Evolutionary conservation across 35 echinoderm and acorn worm genomes (phyloP).

Genomic region (Diadema setosum): DNA sequence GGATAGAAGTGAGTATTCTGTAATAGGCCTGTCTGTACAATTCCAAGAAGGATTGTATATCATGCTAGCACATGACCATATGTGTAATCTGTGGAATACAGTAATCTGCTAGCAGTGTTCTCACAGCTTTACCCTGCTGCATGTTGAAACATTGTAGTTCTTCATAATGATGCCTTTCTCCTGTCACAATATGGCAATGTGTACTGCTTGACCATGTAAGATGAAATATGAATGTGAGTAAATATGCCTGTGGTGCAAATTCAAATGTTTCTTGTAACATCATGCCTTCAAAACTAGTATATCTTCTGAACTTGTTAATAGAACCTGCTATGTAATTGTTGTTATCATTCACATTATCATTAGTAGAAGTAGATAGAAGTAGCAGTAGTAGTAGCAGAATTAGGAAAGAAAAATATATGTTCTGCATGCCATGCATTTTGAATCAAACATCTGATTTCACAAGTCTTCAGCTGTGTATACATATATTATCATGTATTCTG

Average conservation of each 20-base stretch:
- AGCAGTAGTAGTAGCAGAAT: neutral
- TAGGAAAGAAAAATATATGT: neutral
- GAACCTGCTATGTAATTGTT: no score
- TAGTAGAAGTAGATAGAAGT: neutral
- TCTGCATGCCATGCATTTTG: neutral
- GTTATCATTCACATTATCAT: neutral
- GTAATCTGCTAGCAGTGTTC: neutral
- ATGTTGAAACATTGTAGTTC: neutral
- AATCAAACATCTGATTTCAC: neutral
- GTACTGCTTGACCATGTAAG: no score
- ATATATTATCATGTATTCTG: neutral
- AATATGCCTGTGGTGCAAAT: no score
- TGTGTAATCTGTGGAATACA: neutral
- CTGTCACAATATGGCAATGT: no score
- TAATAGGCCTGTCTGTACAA: neutral
- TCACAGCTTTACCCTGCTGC: neutral
- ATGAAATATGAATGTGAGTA: no score
- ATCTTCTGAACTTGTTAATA: no score
- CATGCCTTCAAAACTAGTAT: no score
- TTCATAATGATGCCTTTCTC: neutral
- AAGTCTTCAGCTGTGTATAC: neutral
- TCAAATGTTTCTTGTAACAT: no score
- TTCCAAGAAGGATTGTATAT: neutral
- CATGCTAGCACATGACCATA: neutral
- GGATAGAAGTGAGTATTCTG: constrained; percentile 67